A percentile compares a stretch with the other conserved stretches of the same genome.
Conservation (phyloP, 2,888 invertebrate species). For the Phengaris alcon region DNA sequence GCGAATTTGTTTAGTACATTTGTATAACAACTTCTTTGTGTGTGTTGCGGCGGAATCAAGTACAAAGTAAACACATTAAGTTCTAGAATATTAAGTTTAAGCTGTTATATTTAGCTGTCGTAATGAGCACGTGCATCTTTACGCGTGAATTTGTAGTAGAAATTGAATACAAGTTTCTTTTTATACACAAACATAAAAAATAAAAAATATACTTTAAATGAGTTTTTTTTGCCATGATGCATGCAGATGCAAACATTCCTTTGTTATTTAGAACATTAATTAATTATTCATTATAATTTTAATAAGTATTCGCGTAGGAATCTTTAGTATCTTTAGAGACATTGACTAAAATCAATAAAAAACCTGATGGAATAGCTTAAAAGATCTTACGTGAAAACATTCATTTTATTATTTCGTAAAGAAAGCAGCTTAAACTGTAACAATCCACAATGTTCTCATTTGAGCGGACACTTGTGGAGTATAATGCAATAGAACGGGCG, state of each 20-base stretch:
- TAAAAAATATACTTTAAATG: too few relatives aligned
- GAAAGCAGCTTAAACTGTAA: not conserved
- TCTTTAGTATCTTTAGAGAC: not conserved
- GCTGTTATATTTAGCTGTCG: not conserved
- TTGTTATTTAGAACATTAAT: not conserved
- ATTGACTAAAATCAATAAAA: not conserved
- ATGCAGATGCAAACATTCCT: too few relatives aligned
- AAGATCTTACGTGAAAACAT: not conserved
- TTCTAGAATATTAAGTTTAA: not conserved
- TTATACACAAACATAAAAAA: too few relatives aligned
- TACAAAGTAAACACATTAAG: not conserved
- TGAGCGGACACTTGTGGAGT: not conserved
- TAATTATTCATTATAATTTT: not conserved
- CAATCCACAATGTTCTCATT: conserved; percentile 10
- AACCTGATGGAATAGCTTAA: not conserved
- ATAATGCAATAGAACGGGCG: not conserved
- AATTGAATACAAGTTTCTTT: too few relatives aligned
- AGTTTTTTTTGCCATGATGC: too few relatives aligned
- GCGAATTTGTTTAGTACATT: not conserved
- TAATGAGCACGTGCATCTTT: too few relatives aligned
- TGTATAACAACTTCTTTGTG: not conserved
- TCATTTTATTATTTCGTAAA: not conserved
- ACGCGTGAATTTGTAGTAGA: too few relatives aligned
- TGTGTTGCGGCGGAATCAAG: not conserved
- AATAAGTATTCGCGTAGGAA: not conserved